Evolutionary conservation across 2,797 vertebrate species (phyloP).

Genomic region (Lepus oiostolus): DNA sequence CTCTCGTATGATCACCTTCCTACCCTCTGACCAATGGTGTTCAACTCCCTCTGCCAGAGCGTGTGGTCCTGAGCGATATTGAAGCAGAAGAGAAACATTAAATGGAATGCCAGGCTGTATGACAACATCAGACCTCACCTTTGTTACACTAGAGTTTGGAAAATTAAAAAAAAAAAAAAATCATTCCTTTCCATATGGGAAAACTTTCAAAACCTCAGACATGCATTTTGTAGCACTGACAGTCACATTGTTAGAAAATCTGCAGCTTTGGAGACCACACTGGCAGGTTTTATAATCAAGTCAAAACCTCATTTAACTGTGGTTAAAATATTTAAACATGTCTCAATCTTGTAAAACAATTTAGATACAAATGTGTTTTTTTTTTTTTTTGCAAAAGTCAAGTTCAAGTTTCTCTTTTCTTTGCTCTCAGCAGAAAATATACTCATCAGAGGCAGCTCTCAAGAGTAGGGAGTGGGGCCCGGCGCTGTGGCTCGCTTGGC

Average conservation of each 20-base stretch:
- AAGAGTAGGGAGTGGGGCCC: not conserved
- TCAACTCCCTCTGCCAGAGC: not conserved
- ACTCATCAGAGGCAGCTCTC: conserved; percentile 5
- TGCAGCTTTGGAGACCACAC: not conserved
- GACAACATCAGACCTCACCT: not conserved
- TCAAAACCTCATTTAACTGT: not conserved
- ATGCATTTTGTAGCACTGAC: not conserved
- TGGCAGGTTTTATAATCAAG: conserved; percentile 48
- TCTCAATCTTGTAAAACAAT: conserved; percentile 43
- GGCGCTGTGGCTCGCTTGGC: too few species aligned
- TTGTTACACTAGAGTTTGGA: conserved; percentile 16
- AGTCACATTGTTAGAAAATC: not conserved
- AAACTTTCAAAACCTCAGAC: conserved; percentile 18
- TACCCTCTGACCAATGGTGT: too few species aligned
- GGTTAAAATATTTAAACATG: not conserved
- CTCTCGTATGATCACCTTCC: not conserved
- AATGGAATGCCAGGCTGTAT: not conserved
- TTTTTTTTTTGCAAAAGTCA: conserved; percentile 40
- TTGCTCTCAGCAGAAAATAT: not conserved
- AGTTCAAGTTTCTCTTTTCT: conserved; percentile 45
- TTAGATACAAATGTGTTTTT: conserved; percentile 43
- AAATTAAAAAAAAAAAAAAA: not conserved
- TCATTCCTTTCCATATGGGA: not conserved
- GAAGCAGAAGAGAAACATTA: not conserved
- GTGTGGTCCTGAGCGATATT: not conserved